A percentile compares a stretch with the other conserved stretches of the same genome.
Conservation (phyloP, 2,797 vertebrate genomes). For the Tangara arthus region DNA sequence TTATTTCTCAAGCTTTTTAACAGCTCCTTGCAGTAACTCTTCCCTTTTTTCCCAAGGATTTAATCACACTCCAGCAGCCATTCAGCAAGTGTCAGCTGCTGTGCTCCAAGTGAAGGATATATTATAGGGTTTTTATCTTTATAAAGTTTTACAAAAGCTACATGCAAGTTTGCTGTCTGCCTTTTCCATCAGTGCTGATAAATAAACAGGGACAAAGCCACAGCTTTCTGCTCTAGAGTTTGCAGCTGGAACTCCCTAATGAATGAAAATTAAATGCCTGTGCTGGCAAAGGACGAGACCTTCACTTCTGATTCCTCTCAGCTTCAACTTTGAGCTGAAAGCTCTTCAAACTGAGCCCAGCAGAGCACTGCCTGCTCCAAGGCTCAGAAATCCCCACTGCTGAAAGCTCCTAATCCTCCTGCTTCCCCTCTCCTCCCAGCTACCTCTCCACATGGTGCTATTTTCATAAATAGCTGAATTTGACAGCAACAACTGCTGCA, state of each 20-base stretch:
- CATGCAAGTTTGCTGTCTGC: not conserved
- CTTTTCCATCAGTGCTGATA: not conserved
- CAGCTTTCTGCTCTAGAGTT: not conserved
- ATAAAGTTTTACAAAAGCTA: conserved; percentile 7
- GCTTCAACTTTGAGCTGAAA: not conserved
- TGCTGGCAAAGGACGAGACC: not conserved
- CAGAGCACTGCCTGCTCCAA: not conserved
- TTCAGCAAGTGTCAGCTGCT: not conserved
- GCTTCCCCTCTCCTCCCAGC: not conserved
- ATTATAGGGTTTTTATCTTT: not conserved
- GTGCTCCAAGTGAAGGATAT: not conserved
- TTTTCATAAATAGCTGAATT: not conserved
- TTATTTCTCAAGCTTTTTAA: not conserved
- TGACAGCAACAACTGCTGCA: not conserved
- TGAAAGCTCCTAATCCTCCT: not conserved
- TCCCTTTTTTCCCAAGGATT: not conserved
- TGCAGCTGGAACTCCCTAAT: not conserved
- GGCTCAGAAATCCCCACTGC: not conserved
- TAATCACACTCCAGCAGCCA: not conserved
- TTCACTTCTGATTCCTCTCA: not conserved
- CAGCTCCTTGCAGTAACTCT: not conserved
- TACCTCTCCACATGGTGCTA: accelerated
- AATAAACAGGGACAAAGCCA: not conserved
- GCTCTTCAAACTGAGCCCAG: not conserved
- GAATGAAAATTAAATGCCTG: not conserved